These are phyloP conservation scores for Hystrix cristata DNA, from an alignment of 2,113 vertebrate genomes.

Conservation along the genomic window DNA sequence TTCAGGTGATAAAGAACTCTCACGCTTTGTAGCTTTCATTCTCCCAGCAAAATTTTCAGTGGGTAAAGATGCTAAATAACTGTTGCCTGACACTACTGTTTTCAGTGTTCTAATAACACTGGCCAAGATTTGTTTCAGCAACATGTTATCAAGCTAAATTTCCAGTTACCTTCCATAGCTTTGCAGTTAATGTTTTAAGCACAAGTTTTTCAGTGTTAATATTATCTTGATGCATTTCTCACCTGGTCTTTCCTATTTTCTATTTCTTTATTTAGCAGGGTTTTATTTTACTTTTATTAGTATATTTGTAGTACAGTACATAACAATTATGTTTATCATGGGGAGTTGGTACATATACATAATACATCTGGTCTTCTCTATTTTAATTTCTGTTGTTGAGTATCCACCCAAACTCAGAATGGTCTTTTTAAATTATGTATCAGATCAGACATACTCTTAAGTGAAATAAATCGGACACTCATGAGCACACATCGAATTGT, in stretches of 20 bases:
- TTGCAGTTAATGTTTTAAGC: conserved; percentile 8
- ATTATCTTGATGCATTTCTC: conserved; percentile 5
- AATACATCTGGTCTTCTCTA: background rate
- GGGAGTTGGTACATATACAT: background rate
- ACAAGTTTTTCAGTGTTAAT: conserved; percentile 14
- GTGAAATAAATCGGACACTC: too few species aligned
- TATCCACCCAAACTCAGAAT: background rate
- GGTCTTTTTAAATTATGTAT: background rate
- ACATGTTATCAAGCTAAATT: conserved; percentile 16
- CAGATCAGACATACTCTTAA: background rate
- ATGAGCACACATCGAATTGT: too few species aligned
- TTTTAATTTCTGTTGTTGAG: background rate
- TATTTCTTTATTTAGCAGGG: background rate
- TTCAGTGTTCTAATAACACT: conserved; percentile 8
- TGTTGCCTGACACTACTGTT: background rate
- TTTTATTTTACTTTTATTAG: background rate
- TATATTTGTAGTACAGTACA: background rate
- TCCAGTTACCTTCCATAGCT: conserved; percentile 3
- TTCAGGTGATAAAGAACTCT: conserved; percentile 7
- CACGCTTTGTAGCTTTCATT: background rate
- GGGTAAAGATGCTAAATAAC: background rate
- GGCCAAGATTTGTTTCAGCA: background rate
- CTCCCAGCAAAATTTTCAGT: conserved; percentile 18
- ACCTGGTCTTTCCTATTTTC: background rate
- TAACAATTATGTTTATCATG: background rate